Base-by-base conservation (phyloP, 2,888 invertebrate genomes). In the Eledona agricola region DNA sequence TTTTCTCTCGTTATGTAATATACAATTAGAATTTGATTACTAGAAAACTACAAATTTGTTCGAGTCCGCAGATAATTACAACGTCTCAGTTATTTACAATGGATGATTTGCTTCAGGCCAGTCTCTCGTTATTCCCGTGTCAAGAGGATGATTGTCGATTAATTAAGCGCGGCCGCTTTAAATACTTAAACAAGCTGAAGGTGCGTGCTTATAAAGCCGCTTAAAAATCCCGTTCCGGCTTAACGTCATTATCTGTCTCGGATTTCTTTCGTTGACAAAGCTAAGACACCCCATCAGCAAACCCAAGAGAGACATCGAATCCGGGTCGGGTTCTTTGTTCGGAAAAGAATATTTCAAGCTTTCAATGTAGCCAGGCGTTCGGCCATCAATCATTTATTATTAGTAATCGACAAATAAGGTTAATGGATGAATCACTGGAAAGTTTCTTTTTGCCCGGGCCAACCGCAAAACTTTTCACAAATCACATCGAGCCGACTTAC, bases 361-460 rank as follows among this genome's bases (percentile, higher is more conserved):
- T 59, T 61, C 58, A 59, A 60, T 59, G 43, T 49, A 47, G 51
- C 49, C 51, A 46, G 51, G 55, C 53, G 59, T 55, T 52, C 13
- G 57, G 58, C 58, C 55, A 64, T 64, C 64, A 64, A 64, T 64
- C 64, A 64, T 63, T 62, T 58, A 58, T 58, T 64, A 62, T 63
- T 62, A 62, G 62, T 63, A 63, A 62, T 63, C 59, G 60, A 57
- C 60, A 62, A 62, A 63, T 59, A 60, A 57, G 58, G 62, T 55
- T 64, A 63, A 64, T 64, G 63, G 64, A 64, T 62, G 60, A 60
- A 62, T 59, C 60, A 56, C 59, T 60, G 55, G 43, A 60, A 59
- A 55, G 55, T 60, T 60, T 62, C 52, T 34, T 40, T 58, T 58
- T 59, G 57, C 51, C 35, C 22, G 25, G 28, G 19, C 40, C 38